These are phyloP conservation scores for Sebastolobus alascanus DNA, from an alignment of 2,797 vertebrate genomes.

Conservation along the genomic window DNA sequence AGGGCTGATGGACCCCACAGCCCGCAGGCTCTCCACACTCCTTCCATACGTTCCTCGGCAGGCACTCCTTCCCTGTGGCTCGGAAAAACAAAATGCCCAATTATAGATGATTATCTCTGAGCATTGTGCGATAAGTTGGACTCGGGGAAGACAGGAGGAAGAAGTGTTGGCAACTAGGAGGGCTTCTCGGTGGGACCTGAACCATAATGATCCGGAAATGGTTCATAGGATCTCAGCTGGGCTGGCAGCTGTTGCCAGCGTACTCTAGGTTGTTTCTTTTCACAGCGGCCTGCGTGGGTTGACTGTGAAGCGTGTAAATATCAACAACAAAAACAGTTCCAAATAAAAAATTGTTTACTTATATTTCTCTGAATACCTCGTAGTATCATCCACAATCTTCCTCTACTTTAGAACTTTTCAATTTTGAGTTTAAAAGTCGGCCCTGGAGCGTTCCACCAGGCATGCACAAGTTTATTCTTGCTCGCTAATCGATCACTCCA, in stretches of 20 bases:
- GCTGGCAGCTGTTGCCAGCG: slow-evolving; percentile 32
- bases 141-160: slow-evolving; percentile 16
- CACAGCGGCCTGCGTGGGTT: slow-evolving; percentile 1
- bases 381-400: background rate
- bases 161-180: slow-evolving; percentile 30
- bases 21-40: slow-evolving; percentile 19
- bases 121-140: slow-evolving; percentile 54
- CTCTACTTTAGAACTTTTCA: background rate
- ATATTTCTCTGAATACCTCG: background rate
- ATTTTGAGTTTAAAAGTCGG: slow-evolving; percentile 22
- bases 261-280: slow-evolving; percentile 8
- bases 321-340: background rate
- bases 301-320: slow-evolving; percentile 14
- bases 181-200: slow-evolving; percentile 32
- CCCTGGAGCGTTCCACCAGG: background rate
- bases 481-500: slow-evolving; percentile 59
- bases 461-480: slow-evolving; percentile 61
- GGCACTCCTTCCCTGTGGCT: slow-evolving; percentile 44
- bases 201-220: slow-evolving; percentile 46
- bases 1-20: slow-evolving; percentile 38
- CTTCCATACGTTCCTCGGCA: slow-evolving; percentile 28
- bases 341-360: background rate
- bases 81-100: slow-evolving; percentile 63
- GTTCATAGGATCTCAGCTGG: slow-evolving; percentile 35
- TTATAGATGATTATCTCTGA: slow-evolving; percentile 71